phyloP scores from a whole-genome alignment of 2,797 vertebrate genomes.

The Argya squamiceps region DNA sequence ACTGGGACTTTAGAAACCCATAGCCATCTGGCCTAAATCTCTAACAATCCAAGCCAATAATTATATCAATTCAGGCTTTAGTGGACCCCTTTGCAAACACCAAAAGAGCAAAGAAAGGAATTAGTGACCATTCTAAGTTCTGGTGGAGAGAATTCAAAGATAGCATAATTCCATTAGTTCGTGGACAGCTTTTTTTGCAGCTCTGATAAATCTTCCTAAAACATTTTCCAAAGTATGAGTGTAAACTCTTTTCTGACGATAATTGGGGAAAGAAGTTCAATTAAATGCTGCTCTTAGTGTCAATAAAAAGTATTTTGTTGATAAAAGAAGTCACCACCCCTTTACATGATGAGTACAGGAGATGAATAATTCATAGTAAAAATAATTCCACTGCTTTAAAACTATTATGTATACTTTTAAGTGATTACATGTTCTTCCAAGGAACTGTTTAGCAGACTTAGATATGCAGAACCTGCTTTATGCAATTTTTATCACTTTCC shows the following conservation, averaged over 20 bases:
- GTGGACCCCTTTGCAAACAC: constrained; percentile 74
- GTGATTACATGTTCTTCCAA: constrained; percentile 16
- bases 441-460: constrained; percentile 21
- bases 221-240: constrained; percentile 58
- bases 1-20: constrained; percentile 81
- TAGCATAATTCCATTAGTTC: constrained; percentile 79
- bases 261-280: constrained; percentile 65
- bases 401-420: constrained; percentile 41
- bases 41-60: constrained; percentile 85
- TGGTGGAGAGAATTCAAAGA: constrained; percentile 74
- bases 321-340: constrained; percentile 53
- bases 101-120: constrained; percentile 79
- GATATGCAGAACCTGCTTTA: constrained; percentile 31
- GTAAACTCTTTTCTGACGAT: constrained; percentile 66
- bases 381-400: constrained; percentile 48
- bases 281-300: constrained; percentile 57
- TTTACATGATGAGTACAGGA: constrained; percentile 3
- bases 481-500: not conserved
- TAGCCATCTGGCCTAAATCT: constrained; percentile 87
- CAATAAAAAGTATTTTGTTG: constrained; percentile 56
- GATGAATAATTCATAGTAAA: constrained; percentile 67
- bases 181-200: constrained; percentile 64
- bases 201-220: constrained; percentile 60
- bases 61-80: constrained; percentile 84
- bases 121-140: constrained; percentile 74